A percentile compares a stretch with the other conserved stretches of the same genome.
phyloP scores from a whole-genome alignment of 2,113 vertebrate species.

The Ptychochromis oligacanthus region DNA sequence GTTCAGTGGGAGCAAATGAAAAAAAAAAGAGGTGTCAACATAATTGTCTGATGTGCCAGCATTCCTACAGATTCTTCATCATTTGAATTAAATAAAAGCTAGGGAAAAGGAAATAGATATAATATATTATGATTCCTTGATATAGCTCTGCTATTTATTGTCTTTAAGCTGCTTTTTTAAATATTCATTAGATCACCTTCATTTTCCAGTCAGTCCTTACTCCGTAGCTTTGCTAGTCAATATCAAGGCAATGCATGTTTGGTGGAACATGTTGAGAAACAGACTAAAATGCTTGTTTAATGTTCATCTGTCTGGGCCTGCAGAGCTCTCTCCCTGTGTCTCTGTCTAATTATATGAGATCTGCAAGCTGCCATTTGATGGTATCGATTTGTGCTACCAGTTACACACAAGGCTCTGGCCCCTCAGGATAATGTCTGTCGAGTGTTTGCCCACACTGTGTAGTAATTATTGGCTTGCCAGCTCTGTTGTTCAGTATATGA shows the following conservation, averaged over 20 bases:
- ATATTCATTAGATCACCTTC: conserved; percentile 1
- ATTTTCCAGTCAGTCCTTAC: conserved; percentile 6
- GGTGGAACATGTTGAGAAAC: conserved; percentile 39
- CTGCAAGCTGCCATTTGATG: conserved; percentile 70
- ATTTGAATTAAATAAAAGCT: neutral
- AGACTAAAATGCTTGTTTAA: conserved; percentile 36
- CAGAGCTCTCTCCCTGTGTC: conserved; percentile 27
- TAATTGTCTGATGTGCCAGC: neutral
- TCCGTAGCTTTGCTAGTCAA: conserved; percentile 23
- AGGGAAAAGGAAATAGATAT: neutral
- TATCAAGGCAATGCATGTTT: conserved; percentile 5
- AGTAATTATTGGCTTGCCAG: conserved; percentile 64
- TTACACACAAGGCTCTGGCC: conserved; percentile 49
- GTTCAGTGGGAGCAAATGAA: neutral
- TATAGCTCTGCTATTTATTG: neutral
- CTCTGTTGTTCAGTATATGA: conserved; percentile 52
- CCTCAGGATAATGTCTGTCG: conserved; percentile 56
- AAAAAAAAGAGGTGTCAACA: neutral
- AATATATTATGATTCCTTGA: neutral
- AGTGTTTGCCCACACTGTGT: conserved; percentile 53
- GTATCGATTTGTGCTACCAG: conserved; percentile 72
- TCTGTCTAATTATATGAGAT: conserved; percentile 72
- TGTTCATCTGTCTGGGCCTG: conserved; percentile 23
- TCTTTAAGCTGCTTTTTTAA: conserved; percentile 31
- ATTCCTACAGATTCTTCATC: neutral